phyloP scores from a whole-genome alignment of 2,888 invertebrate genomes.

The Zygothrica quintamaculata region DNA sequence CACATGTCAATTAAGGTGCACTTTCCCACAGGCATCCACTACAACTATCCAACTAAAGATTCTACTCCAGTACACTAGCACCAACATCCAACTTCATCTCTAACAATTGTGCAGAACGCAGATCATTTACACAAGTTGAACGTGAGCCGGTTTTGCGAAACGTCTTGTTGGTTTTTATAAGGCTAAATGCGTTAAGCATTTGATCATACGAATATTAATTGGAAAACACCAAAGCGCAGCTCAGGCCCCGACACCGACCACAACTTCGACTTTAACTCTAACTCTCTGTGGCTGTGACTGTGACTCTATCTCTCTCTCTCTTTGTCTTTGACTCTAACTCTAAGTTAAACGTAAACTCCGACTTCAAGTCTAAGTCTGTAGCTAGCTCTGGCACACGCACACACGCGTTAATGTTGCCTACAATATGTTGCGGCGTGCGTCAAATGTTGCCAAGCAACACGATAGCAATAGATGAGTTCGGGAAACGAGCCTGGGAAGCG shows the following conservation, averaged over 20 bases:
- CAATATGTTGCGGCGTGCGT: constrained; percentile 70
- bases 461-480: constrained; percentile 41
- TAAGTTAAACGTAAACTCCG: constrained; percentile 10
- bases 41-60: constrained; percentile 14
- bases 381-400: constrained; percentile 18
- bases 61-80: too few species aligned
- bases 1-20: constrained; percentile 71
- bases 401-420: constrained; percentile 66
- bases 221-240: constrained; percentile 73
- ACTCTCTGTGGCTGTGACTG: too few species aligned
- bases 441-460: constrained; percentile 57
- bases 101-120: constrained; percentile 37
- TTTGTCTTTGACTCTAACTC: constrained; percentile 7
- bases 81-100: constrained; percentile 5
- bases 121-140: constrained; percentile 75
- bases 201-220: constrained; percentile 81
- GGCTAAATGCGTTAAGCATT: constrained; percentile 81
- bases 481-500: constrained; percentile 12
- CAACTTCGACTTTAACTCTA: constrained; percentile 15
- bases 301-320: constrained; percentile 14
- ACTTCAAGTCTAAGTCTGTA: constrained; percentile 2
- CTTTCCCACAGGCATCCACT: constrained; percentile 68
- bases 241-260: constrained; percentile 42
- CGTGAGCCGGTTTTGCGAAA: constrained; percentile 68
- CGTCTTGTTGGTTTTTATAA: constrained; percentile 77